phyloP scores from a whole-genome alignment of 2,113 vertebrate species.

The Lucifuga dentata region DNA sequence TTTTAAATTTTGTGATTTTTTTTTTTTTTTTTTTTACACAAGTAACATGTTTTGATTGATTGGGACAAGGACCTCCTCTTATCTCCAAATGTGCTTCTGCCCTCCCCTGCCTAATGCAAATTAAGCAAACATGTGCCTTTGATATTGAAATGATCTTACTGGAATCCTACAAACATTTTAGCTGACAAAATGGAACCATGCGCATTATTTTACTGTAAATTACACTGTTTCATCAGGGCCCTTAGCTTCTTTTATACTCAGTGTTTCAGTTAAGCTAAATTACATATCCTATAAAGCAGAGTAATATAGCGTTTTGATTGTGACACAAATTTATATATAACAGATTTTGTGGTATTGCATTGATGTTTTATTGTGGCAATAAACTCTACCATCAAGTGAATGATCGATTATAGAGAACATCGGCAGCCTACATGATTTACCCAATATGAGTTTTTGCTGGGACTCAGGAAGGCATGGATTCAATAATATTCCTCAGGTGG shows the following conservation, averaged over 20 bases:
- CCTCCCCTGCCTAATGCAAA: slow-evolving; percentile 76
- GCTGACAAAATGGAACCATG: slow-evolving; percentile 38
- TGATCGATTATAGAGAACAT: not conserved
- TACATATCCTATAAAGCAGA: not conserved
- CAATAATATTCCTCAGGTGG: not conserved
- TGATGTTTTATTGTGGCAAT: not conserved
- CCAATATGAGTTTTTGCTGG: not conserved
- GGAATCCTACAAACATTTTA: slow-evolving; percentile 69
- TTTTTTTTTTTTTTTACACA: slow-evolving; percentile 63
- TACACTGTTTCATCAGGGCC: slow-evolving; percentile 17
- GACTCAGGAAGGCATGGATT: slow-evolving; percentile 7
- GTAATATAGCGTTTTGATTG: not conserved
- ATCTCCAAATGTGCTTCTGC: slow-evolving; percentile 52
- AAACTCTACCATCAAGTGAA: slow-evolving; percentile 10
- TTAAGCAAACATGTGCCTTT: slow-evolving; percentile 73
- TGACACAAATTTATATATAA: slow-evolving; percentile 2
- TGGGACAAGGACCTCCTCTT: slow-evolving; percentile 71
- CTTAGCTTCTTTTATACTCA: slow-evolving; percentile 6
- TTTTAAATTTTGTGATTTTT: slow-evolving; percentile 68
- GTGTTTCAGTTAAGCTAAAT: not conserved
- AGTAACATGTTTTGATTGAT: slow-evolving; percentile 74
- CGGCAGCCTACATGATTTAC: not conserved
- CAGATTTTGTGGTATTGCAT: not conserved
- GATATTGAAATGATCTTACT: slow-evolving; percentile 80
- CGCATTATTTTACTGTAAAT: slow-evolving; percentile 47